These are phyloP conservation scores for Dicerorhinus sumatrensis DNA, from an alignment of 2,113 vertebrate genomes.

Conservation along the genomic window DNA sequence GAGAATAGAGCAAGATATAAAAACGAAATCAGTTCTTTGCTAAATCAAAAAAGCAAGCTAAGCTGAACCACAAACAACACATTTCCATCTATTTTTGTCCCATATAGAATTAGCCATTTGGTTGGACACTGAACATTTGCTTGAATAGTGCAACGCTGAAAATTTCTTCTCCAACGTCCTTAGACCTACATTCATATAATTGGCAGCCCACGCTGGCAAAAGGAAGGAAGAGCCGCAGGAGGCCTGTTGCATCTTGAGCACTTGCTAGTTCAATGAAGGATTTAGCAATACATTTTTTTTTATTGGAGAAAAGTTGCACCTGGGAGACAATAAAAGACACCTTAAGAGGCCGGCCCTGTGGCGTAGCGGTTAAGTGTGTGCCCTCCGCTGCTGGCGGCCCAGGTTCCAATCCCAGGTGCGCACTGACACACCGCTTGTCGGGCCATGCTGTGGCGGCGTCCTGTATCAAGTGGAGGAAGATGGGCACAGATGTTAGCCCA, in stretches of 20 bases:
- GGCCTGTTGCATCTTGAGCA: not conserved
- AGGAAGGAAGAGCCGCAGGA: not conserved
- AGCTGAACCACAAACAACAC: slow-evolving; percentile 50
- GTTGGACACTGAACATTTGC: slow-evolving; percentile 52
- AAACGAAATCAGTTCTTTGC: slow-evolving; percentile 60
- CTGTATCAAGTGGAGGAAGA: too few species aligned
- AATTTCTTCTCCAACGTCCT: not conserved
- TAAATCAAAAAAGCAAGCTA: slow-evolving; percentile 51
- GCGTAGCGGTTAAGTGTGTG: too few species aligned
- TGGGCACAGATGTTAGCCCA: too few species aligned
- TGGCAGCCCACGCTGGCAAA: not conserved
- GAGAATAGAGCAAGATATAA: slow-evolving; percentile 54
- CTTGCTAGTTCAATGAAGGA: not conserved
- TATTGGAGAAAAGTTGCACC: not conserved
- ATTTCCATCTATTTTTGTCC: slow-evolving; percentile 59
- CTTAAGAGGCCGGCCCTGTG: not conserved
- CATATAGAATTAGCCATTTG: slow-evolving; percentile 46
- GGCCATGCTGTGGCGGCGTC: too few species aligned
- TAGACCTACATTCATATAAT: not conserved
- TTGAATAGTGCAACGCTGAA: not conserved
- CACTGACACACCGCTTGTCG: too few species aligned
- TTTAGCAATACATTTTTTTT: not conserved
- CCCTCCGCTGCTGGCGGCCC: too few species aligned
- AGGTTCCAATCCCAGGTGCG: too few species aligned
- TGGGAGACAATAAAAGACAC: slow-evolving; percentile 5